Evolutionary conservation across 1,140 invertebrate genomes (phyloP).

Genomic region (Portunus trituberculatus): DNA sequence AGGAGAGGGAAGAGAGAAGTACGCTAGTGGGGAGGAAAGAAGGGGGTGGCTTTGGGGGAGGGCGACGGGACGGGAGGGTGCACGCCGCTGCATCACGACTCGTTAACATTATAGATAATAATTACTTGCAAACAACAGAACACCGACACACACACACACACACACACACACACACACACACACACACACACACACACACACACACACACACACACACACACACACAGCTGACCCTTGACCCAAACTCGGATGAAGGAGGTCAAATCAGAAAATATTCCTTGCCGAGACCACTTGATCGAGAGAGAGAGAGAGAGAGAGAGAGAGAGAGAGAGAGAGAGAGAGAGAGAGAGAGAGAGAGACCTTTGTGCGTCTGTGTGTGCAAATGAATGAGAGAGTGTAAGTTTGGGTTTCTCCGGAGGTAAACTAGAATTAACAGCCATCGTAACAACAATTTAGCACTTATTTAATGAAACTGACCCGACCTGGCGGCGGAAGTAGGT

Average conservation of each 20-base stretch:
- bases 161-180: no score
- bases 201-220: no score
- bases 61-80: no score
- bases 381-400: neutral
- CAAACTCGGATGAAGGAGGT: neutral
- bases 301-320: slow-evolving; percentile 20
- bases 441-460: neutral
- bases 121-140: no score
- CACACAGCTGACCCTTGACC: neutral
- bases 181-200: no score
- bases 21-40: no score
- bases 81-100: no score
- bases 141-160: no score
- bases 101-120: no score
- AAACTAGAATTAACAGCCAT: neutral
- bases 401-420: neutral
- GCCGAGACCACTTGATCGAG: neutral
- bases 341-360: slow-evolving; percentile 3
- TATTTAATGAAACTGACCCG: slow-evolving; percentile 1
- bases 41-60: no score
- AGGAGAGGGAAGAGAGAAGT: no score
- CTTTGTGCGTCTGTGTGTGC: neutral
- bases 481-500: neutral
- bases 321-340: slow-evolving; percentile 20
- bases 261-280: neutral